Base-by-base conservation (phyloP, 2,797 vertebrate genomes). In the Vireo griseus region DNA sequence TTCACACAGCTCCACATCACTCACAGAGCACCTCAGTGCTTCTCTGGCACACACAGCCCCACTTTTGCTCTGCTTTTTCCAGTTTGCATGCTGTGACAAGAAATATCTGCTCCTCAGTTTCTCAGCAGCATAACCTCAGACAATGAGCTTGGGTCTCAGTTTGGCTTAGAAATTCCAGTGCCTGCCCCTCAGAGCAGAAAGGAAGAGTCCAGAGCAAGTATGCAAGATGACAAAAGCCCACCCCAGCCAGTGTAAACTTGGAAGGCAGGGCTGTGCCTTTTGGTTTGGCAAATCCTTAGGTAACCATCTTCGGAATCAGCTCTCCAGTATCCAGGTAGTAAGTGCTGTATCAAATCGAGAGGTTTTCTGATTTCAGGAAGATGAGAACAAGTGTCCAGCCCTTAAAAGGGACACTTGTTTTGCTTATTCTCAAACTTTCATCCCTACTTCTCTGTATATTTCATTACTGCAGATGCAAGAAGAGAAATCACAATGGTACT, bases 171-270 rank as follows among this genome's bases (percentile, higher is more conserved):
- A 28, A 12, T 29, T 12, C 21, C 6, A 9, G 11, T 55, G 72
- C 10, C 44, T 45, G 61, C 5, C 47, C 22, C 59, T 50, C 17
- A 25, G 52, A 81, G 55, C 15, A 21, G 48, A 48, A 78, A 48
- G 35, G 10, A 20, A 39, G 16, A 4, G 5, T 48, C 31, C 29
- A 19, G 59, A 0, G 5, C 1, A 0, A 13, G n/a, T 31, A 52
- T 37, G 39, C 26, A 55, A 22, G 33, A 12, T 20, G 29, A 35
- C 10, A 48, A 47, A 65, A 42, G n/a, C 19, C 2, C 19, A 29
- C 5, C 10, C 11, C 40, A 33, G 37, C 20, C 51, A 33, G 58
- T 3, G 5, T 51, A 57, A 86, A 55, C 3, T 13, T 0, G 3
- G 17, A 81, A 33, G 20, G 16, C 35, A 86, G 62, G 51, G 25